Evolutionary conservation across 2,888 invertebrate genomes (phyloP).

Genomic region (Belgica antarctica): DNA sequence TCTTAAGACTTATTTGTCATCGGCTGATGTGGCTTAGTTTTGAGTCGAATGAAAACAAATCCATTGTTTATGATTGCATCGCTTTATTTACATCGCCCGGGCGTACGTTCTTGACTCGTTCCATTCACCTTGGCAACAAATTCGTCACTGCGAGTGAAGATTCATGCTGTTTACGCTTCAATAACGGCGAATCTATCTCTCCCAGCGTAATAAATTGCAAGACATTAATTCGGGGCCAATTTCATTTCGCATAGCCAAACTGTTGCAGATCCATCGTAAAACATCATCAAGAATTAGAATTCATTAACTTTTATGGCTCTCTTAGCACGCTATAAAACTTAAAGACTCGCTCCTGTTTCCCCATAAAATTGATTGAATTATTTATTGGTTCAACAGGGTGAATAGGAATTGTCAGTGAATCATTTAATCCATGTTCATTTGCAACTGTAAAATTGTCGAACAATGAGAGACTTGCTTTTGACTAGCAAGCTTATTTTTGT

Average conservation of each 20-base stretch:
- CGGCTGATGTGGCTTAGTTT: not conserved
- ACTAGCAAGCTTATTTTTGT: too few species aligned
- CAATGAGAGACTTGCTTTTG: not conserved
- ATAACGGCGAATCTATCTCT: not conserved
- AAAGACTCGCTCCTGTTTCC: not conserved
- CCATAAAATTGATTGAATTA: slow-evolving; percentile 12
- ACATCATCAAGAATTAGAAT: not conserved
- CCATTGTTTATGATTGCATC: too few species aligned
- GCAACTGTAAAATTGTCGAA: not conserved
- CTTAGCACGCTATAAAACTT: slow-evolving; percentile 13
- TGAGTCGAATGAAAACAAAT: not conserved
- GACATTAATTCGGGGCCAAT: too few species aligned
- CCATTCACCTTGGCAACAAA: slow-evolving; percentile 5
- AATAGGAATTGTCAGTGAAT: not conserved
- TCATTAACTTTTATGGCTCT: slow-evolving; percentile 23
- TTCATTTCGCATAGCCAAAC: not conserved
- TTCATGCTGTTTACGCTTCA: not conserved
- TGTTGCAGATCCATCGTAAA: slow-evolving; percentile 4
- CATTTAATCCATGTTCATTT: not conserved
- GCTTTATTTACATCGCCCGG: too few species aligned
- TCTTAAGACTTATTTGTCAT: slow-evolving; percentile 24
- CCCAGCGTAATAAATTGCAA: not conserved
- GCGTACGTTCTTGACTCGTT: not conserved
- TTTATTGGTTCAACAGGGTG: not conserved
- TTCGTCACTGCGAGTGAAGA: not conserved